These are phyloP conservation scores for Meloidogyne hapla DNA, from an alignment of 1,140 invertebrate genomes.

Conservation along the genomic window DNA sequence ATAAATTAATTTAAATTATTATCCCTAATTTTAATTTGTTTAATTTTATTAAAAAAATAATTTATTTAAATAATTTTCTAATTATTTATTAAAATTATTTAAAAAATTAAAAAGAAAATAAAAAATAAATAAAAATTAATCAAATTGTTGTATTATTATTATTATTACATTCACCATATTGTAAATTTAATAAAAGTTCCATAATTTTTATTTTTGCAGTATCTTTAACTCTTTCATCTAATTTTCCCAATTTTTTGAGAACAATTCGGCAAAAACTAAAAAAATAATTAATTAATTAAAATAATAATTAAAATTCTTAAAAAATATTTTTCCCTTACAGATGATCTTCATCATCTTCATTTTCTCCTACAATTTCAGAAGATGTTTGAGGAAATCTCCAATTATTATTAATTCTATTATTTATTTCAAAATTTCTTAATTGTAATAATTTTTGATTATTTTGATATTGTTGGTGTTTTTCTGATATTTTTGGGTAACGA, in stretches of 20 bases:
- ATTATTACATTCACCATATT: neutral
- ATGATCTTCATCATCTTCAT: neutral
- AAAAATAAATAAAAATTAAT: no score
- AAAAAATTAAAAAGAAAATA: no score
- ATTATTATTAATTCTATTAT: neutral
- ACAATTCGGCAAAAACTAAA: conserved; percentile 6
- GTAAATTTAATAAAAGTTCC: conserved; percentile 3
- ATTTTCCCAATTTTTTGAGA: neutral
- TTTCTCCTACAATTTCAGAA: neutral
- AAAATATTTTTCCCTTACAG: neutral
- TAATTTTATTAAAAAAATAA: no score
- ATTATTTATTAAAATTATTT: no score
- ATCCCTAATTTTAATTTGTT: no score
- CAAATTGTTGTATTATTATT: no score
- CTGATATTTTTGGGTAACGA: neutral
- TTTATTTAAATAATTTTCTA: no score
- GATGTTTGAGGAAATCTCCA: neutral
- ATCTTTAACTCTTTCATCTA: neutral
- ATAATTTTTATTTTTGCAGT: conserved; percentile 6
- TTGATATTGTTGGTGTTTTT: neutral
- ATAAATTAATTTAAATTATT: no score
- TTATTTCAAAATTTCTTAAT: neutral
- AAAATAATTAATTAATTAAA: neutral
- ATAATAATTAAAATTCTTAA: no score
- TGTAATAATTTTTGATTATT: neutral